A percentile compares a stretch with the other conserved stretches of the same genome.
Conservation (phyloP, 2,797 vertebrate genomes). For the Lepidocolaptes lacrymiger region DNA sequence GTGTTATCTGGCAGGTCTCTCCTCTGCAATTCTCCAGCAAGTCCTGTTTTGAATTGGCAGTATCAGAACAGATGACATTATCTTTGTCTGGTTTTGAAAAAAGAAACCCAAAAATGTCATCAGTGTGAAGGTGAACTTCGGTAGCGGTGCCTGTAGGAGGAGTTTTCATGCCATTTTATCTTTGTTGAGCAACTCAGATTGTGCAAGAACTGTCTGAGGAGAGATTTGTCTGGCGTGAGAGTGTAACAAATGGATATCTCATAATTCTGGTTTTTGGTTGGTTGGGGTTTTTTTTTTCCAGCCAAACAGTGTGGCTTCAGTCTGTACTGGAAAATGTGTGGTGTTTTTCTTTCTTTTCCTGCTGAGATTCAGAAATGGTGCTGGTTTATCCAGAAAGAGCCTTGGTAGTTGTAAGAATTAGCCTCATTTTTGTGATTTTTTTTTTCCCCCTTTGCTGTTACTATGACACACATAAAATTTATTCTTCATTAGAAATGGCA, state of each 20-base stretch:
- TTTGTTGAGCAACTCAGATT: conserved; percentile 59
- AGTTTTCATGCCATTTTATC: conserved; percentile 64
- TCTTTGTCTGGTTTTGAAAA: conserved; percentile 61
- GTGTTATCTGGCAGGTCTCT: conserved; percentile 63
- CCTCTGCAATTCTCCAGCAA: conserved; percentile 52
- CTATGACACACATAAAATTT: neutral
- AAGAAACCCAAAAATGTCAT: conserved; percentile 47
- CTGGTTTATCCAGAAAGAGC: neutral
- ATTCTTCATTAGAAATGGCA: neutral
- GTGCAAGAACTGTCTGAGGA: conserved; percentile 16
- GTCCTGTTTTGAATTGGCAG: conserved; percentile 55
- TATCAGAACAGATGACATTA: conserved; percentile 61
- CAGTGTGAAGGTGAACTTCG: conserved; percentile 67
- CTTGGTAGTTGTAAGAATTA: neutral
- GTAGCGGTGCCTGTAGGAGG: conserved; percentile 42
- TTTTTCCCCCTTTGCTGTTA: neutral
- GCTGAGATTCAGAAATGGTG: neutral
- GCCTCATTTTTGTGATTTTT: neutral
- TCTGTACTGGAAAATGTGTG: neutral
- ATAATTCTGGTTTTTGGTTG: neutral
- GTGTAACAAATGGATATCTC: conserved; percentile 35
- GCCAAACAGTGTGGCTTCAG: neutral
- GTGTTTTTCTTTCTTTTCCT: neutral
- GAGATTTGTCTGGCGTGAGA: conserved; percentile 1
- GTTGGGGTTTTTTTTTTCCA: neutral